Conservation (phyloP, 1,140 invertebrate species). For the Heliothis subflexa region DNA sequence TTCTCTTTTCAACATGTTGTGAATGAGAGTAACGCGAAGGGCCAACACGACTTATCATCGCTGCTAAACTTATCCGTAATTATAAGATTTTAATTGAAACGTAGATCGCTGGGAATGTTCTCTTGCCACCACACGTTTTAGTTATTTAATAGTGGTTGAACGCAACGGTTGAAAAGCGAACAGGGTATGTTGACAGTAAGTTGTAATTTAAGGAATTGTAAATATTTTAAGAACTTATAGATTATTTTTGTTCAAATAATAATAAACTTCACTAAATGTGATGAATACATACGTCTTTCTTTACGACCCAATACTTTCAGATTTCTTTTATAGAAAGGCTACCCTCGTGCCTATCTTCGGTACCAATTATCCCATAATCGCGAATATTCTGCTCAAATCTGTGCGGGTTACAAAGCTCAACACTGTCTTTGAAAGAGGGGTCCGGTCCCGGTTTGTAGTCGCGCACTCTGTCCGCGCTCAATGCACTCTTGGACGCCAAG, state of each 20-base stretch:
- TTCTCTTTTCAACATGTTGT: slow-evolving; percentile 85
- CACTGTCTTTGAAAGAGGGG: no score
- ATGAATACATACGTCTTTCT: slow-evolving; percentile 55
- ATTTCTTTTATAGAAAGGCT: no score
- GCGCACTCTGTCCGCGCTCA: no score
- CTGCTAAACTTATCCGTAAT: slow-evolving; percentile 44
- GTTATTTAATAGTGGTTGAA: slow-evolving; percentile 52
- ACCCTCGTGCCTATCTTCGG: no score
- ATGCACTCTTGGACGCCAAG: no score
- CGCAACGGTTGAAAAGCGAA: slow-evolving; percentile 85
- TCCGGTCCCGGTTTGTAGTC: no score
- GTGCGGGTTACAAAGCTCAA: no score
- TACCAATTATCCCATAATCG: no score
- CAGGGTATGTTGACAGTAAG: slow-evolving; percentile 84
- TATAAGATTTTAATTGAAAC: slow-evolving; percentile 47
- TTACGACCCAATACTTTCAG: not conserved
- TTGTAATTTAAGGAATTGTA: slow-evolving; percentile 81
- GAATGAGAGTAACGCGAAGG: slow-evolving; percentile 50
- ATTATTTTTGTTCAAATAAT: slow-evolving; percentile 86
- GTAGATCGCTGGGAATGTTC: slow-evolving; percentile 55
- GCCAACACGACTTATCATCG: slow-evolving; percentile 53
- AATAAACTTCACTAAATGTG: slow-evolving; percentile 79
- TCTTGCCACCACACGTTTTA: slow-evolving; percentile 74
- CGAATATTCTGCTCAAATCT: no score
- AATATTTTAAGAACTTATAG: slow-evolving; percentile 84